Base-by-base conservation (phyloP, 1,140 invertebrate genomes). In the Zaprionus ghesquierei region DNA sequence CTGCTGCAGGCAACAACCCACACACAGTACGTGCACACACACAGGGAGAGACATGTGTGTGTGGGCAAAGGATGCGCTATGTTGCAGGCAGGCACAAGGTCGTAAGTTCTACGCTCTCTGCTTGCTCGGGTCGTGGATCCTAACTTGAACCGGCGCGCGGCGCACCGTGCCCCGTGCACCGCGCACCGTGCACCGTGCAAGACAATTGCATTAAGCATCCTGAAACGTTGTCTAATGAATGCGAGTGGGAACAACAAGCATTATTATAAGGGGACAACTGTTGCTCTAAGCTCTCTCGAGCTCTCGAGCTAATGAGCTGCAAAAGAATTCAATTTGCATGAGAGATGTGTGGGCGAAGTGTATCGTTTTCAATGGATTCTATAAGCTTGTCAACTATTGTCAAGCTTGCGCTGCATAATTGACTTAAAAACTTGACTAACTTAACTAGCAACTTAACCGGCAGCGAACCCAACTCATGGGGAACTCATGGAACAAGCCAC, bases 141-240 rank as follows among this genome's bases (percentile, higher is more conserved):
- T 44, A 51, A 51, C 55, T 65, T 58, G 65, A 66, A 20, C 13
- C 35, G 27, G 55, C 15, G n/a, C n/a, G n/a, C n/a, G n/a, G n/a
- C n/a, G n/a, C n/a, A n/a, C n/a, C n/a, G n/a, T n/a, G n/a, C n/a
- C n/a, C n/a, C n/a, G n/a, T n/a, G n/a, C n/a, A n/a, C n/a, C n/a
- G n/a, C n/a, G n/a, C n/a, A n/a, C n/a, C n/a, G n/a, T n/a, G n/a
- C n/a, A n/a, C 27, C 49, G 75, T 76, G 71, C 75, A 60, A 66
- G 50, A 50, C 63, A 84, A 84, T 84, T 79, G 80, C 72, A 84
- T 84, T 84, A 84, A 33, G 35, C 15, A 55, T 56, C 54, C 10
- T 41, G 68, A 60, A 71, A 64, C 72, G 62, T 46, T 55, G 18
- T 56, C 72, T 82, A 79, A 84, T 79, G 75, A 82, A 84, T 64